Evolutionary conservation across 2,888 invertebrate species (phyloP), one percentile per base, ranked within the genome.

Genomic region (Microchrysa polita): DNA sequence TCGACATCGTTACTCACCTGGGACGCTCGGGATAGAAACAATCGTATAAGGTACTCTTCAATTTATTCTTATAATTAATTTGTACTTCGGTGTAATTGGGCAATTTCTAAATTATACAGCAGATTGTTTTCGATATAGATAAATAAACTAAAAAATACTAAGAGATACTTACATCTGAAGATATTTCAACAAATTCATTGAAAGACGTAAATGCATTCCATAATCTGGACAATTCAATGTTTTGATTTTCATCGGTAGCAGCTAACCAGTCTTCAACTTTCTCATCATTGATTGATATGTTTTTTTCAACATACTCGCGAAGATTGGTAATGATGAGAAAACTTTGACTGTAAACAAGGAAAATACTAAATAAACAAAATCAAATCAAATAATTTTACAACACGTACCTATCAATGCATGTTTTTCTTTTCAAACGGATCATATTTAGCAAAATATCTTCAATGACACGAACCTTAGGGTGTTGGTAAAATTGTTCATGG

Each of bases 401-500:
- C 27, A 34, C 27, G 27, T 34, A 34, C 27, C 27, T 34, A 34
- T 34, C 27, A 34, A 7, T 7, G 27, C 27, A 34, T 52, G 42
- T 57, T 4, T 57, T 7, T 34, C 10, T 52, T 18, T 57, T 57
- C 14, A 52, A 42, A 18, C 42, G 18, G 10, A 76, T 40, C 40
- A 59, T 48, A 12, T 67, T 7, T 4, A 18, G 9, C 1, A 76
- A 23, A 10, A 87, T 86, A 59, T 79, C 77, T 77, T 88, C 88
- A 20, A 85, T 79, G 16, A 84, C 82, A 73, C 83, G 79, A n/a
- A 79, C 79, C 7, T 84, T 82, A 52, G 83, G 83, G 76, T 87
- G 85, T 77, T 86, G 86, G 79, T 90, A 90, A 2, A 87, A 87
- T 2, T 80, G 76, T 1, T 83, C 76, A 75, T 88, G 87, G 42